Conservation (phyloP, 2,113 vertebrate genomes). For the Rhadina sibilatrix region DNA sequence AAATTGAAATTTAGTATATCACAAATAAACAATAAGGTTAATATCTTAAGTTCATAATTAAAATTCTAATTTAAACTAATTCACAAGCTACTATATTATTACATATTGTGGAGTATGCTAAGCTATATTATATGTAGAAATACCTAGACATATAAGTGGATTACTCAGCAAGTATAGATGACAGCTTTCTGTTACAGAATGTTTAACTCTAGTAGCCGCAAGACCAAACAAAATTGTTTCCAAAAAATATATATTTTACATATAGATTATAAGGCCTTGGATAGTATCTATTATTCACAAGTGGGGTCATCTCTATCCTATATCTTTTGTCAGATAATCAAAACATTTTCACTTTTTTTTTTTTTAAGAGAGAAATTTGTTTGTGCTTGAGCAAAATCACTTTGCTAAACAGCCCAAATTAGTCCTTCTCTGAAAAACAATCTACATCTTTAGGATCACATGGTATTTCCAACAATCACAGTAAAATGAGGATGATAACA, state of each 20-base stretch:
- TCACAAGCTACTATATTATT: not conserved
- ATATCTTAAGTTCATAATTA: not conserved
- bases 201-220: not conserved
- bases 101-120: not conserved
- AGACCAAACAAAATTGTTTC: not conserved
- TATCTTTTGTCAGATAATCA: conserved; percentile 25
- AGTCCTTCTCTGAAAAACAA: conserved; percentile 45
- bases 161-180: not conserved
- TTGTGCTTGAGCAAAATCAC: conserved; percentile 6
- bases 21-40: not conserved
- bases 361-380: not conserved
- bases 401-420: conserved; percentile 60
- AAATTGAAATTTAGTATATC: not conserved
- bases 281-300: conserved; percentile 13
- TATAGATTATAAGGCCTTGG: conserved; percentile 3
- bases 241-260: not conserved
- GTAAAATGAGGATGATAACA: conserved; percentile 40
- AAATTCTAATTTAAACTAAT: not conserved
- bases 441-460: conserved; percentile 28
- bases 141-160: not conserved
- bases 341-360: not conserved
- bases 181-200: conserved; percentile 29
- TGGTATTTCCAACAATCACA: conserved; percentile 58
- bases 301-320: not conserved
- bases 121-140: not conserved